These are phyloP conservation scores for Acanthornis magna DNA, from an alignment of 2,797 vertebrate species.

Conservation along the genomic window DNA sequence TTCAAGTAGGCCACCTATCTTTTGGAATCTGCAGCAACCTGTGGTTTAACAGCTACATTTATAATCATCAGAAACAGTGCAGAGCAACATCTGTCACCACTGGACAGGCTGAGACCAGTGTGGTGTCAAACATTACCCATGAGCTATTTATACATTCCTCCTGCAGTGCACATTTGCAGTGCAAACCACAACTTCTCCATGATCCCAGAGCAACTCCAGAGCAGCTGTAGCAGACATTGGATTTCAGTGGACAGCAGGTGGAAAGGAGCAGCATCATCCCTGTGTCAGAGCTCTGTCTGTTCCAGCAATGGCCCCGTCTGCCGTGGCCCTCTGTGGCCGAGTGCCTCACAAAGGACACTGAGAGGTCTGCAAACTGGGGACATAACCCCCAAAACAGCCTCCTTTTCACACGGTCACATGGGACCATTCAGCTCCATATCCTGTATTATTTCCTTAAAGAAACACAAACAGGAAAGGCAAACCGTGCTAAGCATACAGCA, in stretches of 20 bases:
- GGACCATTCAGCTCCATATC: neutral
- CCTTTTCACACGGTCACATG: neutral
- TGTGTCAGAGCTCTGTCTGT: neutral
- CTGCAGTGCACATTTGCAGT: neutral
- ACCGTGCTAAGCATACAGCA: neutral
- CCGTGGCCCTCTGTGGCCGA: neutral
- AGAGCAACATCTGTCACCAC: neutral
- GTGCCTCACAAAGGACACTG: neutral
- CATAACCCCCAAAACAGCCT: neutral
- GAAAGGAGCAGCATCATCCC: neutral
- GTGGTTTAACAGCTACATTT: neutral
- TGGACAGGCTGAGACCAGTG: neutral
- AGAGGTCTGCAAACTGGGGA: neutral
- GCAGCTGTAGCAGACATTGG: neutral
- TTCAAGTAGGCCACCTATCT: neutral
- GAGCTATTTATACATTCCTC: neutral
- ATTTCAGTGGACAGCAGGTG: neutral
- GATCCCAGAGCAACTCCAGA: neutral
- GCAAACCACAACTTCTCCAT: neutral
- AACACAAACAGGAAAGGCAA: neutral
- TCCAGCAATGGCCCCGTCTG: neutral
- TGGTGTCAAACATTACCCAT: neutral
- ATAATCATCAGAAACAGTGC: neutral
- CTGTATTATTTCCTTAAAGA: neutral
- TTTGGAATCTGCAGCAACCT: neutral